phyloP scores from a whole-genome alignment of 1,140 invertebrate species.

The Cherax quadricarinatus region DNA sequence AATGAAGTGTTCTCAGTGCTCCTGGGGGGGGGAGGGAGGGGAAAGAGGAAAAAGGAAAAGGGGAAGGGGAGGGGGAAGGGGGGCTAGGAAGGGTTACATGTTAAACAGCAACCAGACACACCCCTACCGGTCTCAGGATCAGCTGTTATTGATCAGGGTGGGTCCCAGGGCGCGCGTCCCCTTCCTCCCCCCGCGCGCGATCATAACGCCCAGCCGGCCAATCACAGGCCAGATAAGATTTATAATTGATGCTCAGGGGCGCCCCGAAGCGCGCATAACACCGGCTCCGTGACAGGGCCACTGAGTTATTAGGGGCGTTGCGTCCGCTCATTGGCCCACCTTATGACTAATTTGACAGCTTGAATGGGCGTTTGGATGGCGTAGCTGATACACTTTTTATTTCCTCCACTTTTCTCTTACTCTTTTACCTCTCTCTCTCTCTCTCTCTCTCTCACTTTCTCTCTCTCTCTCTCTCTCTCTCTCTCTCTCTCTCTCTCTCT shows the following conservation, averaged over 20 bases:
- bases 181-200: neutral
- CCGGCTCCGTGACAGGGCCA: conserved; percentile 16
- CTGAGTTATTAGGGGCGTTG: conserved; percentile 25
- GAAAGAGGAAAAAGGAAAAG: too few species aligned
- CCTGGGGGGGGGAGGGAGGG: too few species aligned
- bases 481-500: too few species aligned
- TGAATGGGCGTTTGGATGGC: conserved; percentile 7
- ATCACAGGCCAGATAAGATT: conserved; percentile 7
- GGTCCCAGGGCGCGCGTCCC: conserved; percentile 13
- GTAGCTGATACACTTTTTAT: conserved; percentile 2
- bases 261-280: conserved; percentile 33
- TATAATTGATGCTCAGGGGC: conserved; percentile 40
- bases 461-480: too few species aligned
- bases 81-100: too few species aligned
- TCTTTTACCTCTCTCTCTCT: neutral
- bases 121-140: neutral
- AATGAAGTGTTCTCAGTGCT: too few species aligned
- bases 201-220: neutral
- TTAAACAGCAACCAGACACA: too few species aligned
- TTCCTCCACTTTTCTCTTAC: too few species aligned
- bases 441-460: neutral
- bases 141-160: conserved; percentile 40
- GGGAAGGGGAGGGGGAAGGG: too few species aligned
- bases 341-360: conserved; percentile 52
- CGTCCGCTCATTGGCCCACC: conserved; percentile 22